Percentiles rank a stretch among this genome's conserved stretches.
Conservation (phyloP, 2,113 vertebrate genomes). For the Narcine bancroftii region DNA sequence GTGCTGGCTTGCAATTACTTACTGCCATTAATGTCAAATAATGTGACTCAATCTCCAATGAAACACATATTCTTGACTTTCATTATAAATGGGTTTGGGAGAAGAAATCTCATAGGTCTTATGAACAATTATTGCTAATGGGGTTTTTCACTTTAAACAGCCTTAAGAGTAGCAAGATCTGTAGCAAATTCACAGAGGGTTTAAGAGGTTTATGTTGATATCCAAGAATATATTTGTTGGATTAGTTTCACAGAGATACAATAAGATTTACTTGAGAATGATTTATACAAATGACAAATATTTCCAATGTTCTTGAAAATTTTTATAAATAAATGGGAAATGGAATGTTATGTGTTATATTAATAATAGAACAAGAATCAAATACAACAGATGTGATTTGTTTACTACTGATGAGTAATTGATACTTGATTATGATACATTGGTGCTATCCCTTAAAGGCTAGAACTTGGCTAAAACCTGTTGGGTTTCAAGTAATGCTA, state of each 20-base stretch:
- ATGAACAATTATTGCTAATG: background rate
- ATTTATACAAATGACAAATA: background rate
- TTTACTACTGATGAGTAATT: background rate
- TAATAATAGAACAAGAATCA: background rate
- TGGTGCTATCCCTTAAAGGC: background rate
- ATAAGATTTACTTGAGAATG: background rate
- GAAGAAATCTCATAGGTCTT: background rate
- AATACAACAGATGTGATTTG: background rate
- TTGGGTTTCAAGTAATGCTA: background rate
- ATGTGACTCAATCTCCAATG: background rate
- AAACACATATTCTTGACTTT: background rate
- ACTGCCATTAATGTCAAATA: conserved; percentile 1
- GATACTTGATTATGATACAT: background rate
- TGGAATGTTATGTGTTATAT: background rate
- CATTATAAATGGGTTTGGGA: background rate
- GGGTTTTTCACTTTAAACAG: background rate
- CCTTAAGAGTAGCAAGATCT: background rate
- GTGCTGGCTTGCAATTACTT: background rate
- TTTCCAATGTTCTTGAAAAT: background rate
- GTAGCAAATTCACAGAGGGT: background rate
- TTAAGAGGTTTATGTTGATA: background rate
- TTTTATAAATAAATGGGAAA: background rate
- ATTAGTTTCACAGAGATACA: background rate
- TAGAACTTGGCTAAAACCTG: background rate
- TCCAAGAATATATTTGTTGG: background rate